Conservation (phyloP, 2,888 invertebrate species). For the Cybosia mesomella region DNA sequence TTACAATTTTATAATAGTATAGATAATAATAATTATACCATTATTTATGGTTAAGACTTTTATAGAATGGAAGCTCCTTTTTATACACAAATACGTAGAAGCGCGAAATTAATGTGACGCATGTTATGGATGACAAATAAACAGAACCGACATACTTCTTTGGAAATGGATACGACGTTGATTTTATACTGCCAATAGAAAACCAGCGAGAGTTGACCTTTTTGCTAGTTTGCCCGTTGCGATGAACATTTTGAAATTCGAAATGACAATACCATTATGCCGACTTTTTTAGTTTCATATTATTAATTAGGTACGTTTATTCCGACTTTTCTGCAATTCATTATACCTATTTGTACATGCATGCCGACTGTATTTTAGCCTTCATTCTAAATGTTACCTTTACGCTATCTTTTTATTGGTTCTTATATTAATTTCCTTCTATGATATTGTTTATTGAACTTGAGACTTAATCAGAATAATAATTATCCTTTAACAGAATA, state of each 20-base stretch:
- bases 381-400: too few species aligned
- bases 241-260: background rate
- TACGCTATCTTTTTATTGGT: too few species aligned
- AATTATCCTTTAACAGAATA: too few species aligned
- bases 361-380: too few species aligned
- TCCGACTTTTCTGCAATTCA: too few species aligned
- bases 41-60: background rate
- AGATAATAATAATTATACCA: background rate
- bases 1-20: too few species aligned
- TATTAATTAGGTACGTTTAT: too few species aligned
- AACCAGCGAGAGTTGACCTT: background rate
- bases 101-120: background rate
- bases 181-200: background rate
- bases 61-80: constrained; percentile 3
- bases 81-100: background rate
- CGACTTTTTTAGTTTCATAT: background rate
- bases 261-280: background rate
- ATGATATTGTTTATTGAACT: too few species aligned
- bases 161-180: background rate
- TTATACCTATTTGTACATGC: too few species aligned
- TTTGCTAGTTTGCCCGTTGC: background rate
- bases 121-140: too few species aligned
- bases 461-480: too few species aligned
- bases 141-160: background rate
- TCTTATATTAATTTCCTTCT: too few species aligned